phyloP scores from a whole-genome alignment of 2,113 vertebrate species.

The Trichechus manatus region DNA sequence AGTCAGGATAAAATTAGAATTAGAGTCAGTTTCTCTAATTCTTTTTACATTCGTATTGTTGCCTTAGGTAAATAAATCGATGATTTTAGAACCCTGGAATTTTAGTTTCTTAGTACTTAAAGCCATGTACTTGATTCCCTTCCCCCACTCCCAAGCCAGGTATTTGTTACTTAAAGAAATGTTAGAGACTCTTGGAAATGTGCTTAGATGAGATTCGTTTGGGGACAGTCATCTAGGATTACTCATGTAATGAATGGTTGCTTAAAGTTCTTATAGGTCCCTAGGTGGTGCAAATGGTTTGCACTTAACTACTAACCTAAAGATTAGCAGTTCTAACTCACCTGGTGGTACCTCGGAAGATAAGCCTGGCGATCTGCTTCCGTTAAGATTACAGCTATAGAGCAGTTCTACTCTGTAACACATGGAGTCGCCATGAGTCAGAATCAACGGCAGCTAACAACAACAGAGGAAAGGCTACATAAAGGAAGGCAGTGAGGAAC shows the following conservation, averaged over 20 bases:
- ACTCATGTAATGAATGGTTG: neutral
- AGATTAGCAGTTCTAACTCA: neutral
- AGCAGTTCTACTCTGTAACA: neutral
- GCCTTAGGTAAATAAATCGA: neutral
- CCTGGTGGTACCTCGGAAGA: neutral
- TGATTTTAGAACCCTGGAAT: neutral
- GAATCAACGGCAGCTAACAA: neutral
- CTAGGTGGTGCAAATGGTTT: neutral
- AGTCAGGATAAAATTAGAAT: constrained; percentile 40
- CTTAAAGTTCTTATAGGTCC: neutral
- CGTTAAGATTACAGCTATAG: neutral
- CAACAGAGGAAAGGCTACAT: neutral
- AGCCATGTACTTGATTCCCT: neutral
- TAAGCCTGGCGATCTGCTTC: neutral
- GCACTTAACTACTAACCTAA: neutral
- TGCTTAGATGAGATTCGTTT: constrained; percentile 11
- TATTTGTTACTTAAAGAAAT: constrained; percentile 21
- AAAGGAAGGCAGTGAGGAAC: neutral
- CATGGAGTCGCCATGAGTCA: neutral
- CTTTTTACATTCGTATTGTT: neutral
- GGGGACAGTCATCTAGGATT: neutral
- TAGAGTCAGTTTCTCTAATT: neutral
- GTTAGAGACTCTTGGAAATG: constrained; percentile 18
- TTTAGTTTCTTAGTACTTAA: neutral
- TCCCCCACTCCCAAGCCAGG: neutral